Evolutionary conservation across 35 echinoderm and acorn worm genomes (phyloP).

Genomic region (Holothuria glaberrima): DNA sequence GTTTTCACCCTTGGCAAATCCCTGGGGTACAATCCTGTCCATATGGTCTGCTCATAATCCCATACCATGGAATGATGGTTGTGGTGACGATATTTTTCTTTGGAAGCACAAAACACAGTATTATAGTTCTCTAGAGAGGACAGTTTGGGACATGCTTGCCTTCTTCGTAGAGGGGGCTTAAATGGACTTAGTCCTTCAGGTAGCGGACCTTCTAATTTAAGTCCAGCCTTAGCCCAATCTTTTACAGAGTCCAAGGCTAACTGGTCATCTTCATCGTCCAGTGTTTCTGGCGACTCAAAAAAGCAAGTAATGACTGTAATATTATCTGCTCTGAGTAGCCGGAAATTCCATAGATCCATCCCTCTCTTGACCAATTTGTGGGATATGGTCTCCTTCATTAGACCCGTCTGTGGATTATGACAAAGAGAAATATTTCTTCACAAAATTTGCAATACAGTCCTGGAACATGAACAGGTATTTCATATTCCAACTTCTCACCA

Average conservation of each 20-base stretch:
- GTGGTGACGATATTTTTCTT: slow-evolving; percentile 22
- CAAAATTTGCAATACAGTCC: too few relatives aligned
- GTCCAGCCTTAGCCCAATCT: slow-evolving; percentile 67
- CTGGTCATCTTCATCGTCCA: slow-evolving; percentile 63
- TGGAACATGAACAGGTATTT: too few relatives aligned
- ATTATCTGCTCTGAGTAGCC: slow-evolving; percentile 88
- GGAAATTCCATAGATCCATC: slow-evolving; percentile 82
- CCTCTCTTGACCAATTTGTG: slow-evolving; percentile 74
- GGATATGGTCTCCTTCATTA: slow-evolving; percentile 65
- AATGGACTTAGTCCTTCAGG: slow-evolving; percentile 48
- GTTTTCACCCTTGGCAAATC: slow-evolving; percentile 34
- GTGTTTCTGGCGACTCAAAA: slow-evolving; percentile 67
- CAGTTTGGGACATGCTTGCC: slow-evolving; percentile 61
- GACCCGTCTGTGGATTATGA: not conserved
- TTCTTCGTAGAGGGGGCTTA: slow-evolving; percentile 48
- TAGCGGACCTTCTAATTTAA: slow-evolving; percentile 38
- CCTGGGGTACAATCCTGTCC: not conserved
- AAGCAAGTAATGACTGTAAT: slow-evolving; percentile 82
- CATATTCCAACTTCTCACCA: too few relatives aligned
- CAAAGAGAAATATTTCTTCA: not conserved
- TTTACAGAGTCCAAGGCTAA: slow-evolving; percentile 56
- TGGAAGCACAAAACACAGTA: slow-evolving; percentile 30
- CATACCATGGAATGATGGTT: not conserved
- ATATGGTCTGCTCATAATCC: not conserved
- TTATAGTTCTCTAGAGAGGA: slow-evolving; percentile 73